Evolutionary conservation across 2,113 vertebrate genomes (phyloP).

Genomic region (Grammomys dolichurus): DNA sequence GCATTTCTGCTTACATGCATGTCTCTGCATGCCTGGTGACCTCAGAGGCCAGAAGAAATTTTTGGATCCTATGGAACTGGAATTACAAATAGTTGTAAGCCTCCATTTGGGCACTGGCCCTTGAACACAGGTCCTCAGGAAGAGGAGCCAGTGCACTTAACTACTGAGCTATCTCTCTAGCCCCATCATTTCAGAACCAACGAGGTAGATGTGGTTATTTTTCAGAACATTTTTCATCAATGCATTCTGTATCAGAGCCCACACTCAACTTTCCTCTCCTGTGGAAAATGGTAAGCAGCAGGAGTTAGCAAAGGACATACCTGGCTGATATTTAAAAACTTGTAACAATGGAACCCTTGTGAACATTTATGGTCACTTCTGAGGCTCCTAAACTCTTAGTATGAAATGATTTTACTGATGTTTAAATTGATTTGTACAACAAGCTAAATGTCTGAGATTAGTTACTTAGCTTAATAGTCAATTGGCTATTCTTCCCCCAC

Average conservation of each 20-base stretch:
- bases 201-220: not conserved
- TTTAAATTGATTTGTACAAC: constrained; percentile 41
- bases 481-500: not conserved
- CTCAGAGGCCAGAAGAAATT: not conserved
- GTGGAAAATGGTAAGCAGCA: not conserved
- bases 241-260: not conserved
- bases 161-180: not conserved
- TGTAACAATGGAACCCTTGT: not conserved
- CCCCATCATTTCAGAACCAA: constrained; percentile 28
- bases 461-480: constrained; percentile 38
- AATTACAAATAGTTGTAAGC: not conserved
- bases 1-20: not conserved
- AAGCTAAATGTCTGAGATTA: not conserved
- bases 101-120: not conserved
- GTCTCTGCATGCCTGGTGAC: not conserved
- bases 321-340: not conserved
- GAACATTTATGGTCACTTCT: constrained; percentile 21
- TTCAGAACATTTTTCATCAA: not conserved
- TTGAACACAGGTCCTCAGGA: not conserved
- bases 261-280: constrained; percentile 1
- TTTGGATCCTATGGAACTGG: not conserved
- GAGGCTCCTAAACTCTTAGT: constrained; percentile 16
- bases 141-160: not conserved
- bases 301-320: not conserved
- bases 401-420: constrained; percentile 46